phyloP scores from a whole-genome alignment of 2,113 vertebrate genomes.

The Passer montanus region DNA sequence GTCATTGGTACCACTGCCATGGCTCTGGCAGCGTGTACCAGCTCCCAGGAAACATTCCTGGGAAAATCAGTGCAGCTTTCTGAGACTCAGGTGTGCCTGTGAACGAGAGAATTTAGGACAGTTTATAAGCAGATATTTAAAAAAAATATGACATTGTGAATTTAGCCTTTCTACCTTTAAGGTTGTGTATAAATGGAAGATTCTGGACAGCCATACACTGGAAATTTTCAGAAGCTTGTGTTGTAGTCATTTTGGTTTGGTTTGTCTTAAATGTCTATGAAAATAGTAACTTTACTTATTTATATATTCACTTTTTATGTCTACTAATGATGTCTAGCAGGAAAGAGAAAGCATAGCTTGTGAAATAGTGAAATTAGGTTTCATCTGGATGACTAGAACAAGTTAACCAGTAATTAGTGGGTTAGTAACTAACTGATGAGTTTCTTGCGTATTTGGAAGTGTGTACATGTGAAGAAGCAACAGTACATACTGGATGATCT shows the following conservation, averaged over 20 bases:
- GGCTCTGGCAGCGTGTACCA: neutral
- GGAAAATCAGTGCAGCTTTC: neutral
- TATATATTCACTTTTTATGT: neutral
- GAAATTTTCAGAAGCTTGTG: neutral
- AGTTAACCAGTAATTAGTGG: neutral
- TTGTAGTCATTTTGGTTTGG: neutral
- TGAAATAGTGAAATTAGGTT: neutral
- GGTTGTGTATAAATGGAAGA: neutral
- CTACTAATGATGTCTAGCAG: neutral
- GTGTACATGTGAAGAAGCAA: accelerated
- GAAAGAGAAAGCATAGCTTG: neutral
- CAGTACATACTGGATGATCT: neutral
- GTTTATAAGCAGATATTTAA: neutral
- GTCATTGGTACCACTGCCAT: neutral
- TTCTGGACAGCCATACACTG: neutral
- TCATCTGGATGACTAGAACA: neutral
- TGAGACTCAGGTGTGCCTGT: neutral
- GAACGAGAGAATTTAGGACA: neutral
- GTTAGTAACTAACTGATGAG: neutral
- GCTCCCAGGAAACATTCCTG: neutral
- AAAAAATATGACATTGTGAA: neutral
- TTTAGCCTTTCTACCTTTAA: neutral
- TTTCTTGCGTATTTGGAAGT: neutral
- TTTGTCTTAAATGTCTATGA: neutral
- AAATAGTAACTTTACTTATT: neutral